phyloP scores from a whole-genome alignment of 2,888 invertebrate species.

The Xanthia togata region DNA sequence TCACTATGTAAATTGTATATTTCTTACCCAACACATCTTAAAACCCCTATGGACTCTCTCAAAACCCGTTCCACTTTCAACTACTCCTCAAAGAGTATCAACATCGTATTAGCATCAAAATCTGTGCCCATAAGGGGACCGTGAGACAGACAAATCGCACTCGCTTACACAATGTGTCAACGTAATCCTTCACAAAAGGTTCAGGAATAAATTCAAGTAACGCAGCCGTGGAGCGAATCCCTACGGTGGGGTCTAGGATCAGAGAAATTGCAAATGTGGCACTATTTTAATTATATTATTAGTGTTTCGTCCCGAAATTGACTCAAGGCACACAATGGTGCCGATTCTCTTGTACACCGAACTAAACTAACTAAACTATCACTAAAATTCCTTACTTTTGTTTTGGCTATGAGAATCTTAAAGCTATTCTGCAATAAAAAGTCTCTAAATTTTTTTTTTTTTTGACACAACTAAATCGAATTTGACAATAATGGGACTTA shows the following conservation, averaged over 20 bases:
- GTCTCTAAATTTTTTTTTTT: too few relatives aligned
- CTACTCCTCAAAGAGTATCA: conserved; percentile 45
- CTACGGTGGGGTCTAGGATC: conserved; percentile 34
- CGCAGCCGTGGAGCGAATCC: conserved; percentile 61
- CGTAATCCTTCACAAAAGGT: conserved; percentile 66
- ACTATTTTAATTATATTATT: background rate
- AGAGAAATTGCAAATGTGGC: conserved; percentile 12
- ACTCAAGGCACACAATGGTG: too few relatives aligned
- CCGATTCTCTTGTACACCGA: too few relatives aligned
- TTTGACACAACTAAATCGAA: too few relatives aligned
- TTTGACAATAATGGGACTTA: too few relatives aligned
- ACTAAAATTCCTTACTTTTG: too few relatives aligned
- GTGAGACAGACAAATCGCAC: conserved; percentile 62
- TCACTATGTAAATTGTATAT: background rate
- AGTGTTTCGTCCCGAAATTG: too few relatives aligned
- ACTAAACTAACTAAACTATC: too few relatives aligned
- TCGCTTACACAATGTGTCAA: conserved; percentile 70
- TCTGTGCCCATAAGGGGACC: conserved; percentile 49
- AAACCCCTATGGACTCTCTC: conserved; percentile 5
- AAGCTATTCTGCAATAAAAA: too few relatives aligned
- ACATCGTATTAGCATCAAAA: conserved; percentile 63
- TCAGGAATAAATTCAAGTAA: conserved; percentile 64
- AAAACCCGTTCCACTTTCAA: conserved; percentile 24
- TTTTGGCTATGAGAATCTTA: too few relatives aligned
- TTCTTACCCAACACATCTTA: conserved; percentile 10